Percentiles rank a stretch among this genome's conserved stretches.
phyloP scores from a whole-genome alignment of 2,797 vertebrate species.

The Phalloptychus januarius region DNA sequence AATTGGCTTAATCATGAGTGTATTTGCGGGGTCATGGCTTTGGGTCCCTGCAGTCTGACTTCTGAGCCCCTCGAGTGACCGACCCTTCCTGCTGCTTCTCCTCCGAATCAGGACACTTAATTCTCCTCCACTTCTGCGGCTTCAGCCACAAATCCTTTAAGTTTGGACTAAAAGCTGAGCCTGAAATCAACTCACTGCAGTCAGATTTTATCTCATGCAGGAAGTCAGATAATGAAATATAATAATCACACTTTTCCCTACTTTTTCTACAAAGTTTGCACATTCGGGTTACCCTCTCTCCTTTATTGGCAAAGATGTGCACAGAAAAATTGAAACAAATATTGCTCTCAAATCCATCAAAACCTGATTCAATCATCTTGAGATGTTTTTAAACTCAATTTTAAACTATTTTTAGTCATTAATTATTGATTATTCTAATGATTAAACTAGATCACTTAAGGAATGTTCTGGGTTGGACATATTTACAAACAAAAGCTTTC shows the following conservation, averaged over 20 bases:
- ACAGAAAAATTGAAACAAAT: not conserved
- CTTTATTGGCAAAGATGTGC: not conserved
- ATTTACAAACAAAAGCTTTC: too few relatives aligned
- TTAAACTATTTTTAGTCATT: too few relatives aligned
- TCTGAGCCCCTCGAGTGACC: conserved; percentile 47
- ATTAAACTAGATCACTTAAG: too few relatives aligned
- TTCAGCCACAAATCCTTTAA: conserved; percentile 35
- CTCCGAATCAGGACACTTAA: conserved; percentile 56
- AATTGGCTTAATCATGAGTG: conserved; percentile 68
- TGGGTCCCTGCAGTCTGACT: conserved; percentile 30
- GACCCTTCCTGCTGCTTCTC: conserved; percentile 38
- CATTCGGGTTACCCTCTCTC: not conserved
- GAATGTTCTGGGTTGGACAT: too few relatives aligned
- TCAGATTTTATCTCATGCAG: conserved; percentile 16
- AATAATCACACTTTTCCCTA: not conserved
- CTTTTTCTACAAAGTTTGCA: not conserved
- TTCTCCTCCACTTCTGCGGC: conserved; percentile 48
- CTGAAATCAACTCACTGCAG: not conserved
- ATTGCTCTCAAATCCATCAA: not conserved
- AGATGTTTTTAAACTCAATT: too few relatives aligned
- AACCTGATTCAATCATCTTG: not conserved
- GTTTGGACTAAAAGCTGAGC: conserved; percentile 12
- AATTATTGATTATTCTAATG: too few relatives aligned
- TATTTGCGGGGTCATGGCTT: conserved; percentile 51
- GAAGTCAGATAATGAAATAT: conserved; percentile 15